phyloP scores from a whole-genome alignment of 2,888 invertebrate species.

The Eubasilissa splendida region DNA sequence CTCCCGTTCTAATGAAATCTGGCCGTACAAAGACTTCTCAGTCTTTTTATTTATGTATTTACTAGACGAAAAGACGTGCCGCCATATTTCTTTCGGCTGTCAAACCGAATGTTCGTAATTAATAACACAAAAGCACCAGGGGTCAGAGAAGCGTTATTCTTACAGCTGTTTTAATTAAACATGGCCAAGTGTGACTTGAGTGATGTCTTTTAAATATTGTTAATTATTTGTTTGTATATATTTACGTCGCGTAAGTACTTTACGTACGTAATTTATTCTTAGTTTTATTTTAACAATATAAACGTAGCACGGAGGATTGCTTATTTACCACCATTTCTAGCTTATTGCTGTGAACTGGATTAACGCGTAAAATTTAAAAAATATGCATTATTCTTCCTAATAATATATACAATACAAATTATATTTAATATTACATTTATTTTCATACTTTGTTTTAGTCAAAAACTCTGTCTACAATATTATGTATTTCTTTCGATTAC shows the following conservation, averaged over 20 bases:
- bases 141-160: conserved; percentile 42
- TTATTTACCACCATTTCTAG: neutral
- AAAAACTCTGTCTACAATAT: neutral
- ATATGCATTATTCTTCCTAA: neutral
- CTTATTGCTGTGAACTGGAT: neutral
- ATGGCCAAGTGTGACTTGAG: conserved; percentile 3
- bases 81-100: conserved; percentile 55
- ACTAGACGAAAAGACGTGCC: conserved; percentile 47
- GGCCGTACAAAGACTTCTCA: conserved; percentile 12
- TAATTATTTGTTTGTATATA: too few species aligned
- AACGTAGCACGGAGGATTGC: neutral
- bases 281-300: too few species aligned
- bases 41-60: conserved; percentile 40
- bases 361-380: neutral
- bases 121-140: conserved; percentile 54
- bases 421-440: neutral
- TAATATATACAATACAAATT: neutral
- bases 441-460: neutral
- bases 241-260: too few species aligned
- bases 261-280: too few species aligned
- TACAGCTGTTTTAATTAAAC: conserved; percentile 30
- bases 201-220: too few species aligned
- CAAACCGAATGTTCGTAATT: conserved; percentile 55
- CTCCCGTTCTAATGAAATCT: conserved; percentile 34
- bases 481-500: too few species aligned